These are phyloP conservation scores for Rhinella marina DNA, from an alignment of 2,797 vertebrate species.

Conservation along the genomic window DNA sequence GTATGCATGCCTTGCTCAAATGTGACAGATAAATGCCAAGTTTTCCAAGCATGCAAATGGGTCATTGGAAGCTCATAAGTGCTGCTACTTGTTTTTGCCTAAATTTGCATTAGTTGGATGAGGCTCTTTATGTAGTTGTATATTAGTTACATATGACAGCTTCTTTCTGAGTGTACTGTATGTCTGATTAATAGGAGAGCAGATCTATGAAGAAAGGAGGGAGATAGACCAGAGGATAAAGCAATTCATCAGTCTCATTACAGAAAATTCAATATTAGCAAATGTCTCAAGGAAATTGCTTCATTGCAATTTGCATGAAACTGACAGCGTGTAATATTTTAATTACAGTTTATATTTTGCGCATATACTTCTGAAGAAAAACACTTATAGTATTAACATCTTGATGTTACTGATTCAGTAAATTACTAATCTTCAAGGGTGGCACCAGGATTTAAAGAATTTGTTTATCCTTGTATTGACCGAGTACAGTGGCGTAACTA, in stretches of 20 bases:
- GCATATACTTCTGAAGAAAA: constrained; percentile 28
- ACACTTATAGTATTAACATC: neutral
- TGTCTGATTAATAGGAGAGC: constrained; percentile 32
- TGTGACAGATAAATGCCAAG: neutral
- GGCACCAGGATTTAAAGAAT: too few relatives aligned
- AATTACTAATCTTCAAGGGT: neutral
- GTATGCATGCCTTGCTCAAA: neutral
- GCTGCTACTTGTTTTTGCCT: neutral
- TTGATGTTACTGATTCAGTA: constrained; percentile 2
- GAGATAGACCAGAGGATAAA: constrained; percentile 6
- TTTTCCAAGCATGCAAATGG: neutral
- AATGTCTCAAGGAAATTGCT: constrained; percentile 61
- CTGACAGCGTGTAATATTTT: constrained; percentile 63
- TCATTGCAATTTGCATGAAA: constrained; percentile 62
- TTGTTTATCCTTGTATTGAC: too few relatives aligned
- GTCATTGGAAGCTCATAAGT: neutral
- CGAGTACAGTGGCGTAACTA: too few relatives aligned
- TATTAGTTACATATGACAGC: neutral
- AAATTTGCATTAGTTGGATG: neutral
- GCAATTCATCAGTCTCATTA: constrained; percentile 65
- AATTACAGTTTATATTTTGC: constrained; percentile 59
- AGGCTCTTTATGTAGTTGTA: neutral
- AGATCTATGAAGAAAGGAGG: constrained; percentile 34
- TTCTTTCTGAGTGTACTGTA: constrained; percentile 1
- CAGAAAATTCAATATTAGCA: constrained; percentile 63